Evolutionary conservation across 2,888 invertebrate genomes (phyloP).

Genomic region (Omphaloscelis lunosa): DNA sequence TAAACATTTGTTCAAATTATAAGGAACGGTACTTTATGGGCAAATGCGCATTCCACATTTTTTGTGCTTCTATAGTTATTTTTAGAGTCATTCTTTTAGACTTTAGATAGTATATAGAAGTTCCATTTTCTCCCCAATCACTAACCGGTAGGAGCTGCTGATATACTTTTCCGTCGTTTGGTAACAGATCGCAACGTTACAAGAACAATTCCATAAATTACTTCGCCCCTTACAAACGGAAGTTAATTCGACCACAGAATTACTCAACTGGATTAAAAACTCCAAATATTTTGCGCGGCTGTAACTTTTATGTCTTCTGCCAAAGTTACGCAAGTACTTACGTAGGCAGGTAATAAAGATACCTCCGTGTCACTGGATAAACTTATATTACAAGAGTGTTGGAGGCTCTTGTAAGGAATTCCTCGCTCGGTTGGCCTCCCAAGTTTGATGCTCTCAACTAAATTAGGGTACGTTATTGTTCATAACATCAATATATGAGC

Average conservation of each 20-base stretch:
- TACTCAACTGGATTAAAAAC: conserved; percentile 58
- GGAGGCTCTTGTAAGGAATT: conserved; percentile 59
- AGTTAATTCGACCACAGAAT: conserved; percentile 32
- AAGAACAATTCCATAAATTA: conserved; percentile 19
- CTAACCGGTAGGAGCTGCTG: not conserved
- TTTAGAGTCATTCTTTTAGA: not conserved
- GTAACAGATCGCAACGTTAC: not conserved
- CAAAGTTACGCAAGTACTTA: conserved; percentile 57
- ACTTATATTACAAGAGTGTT: conserved; percentile 63
- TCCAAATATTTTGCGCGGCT: conserved; percentile 57
- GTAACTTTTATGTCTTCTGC: conserved; percentile 63
- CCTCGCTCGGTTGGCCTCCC: conserved; percentile 36
- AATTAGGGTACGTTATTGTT: conserved; percentile 54
- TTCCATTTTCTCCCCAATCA: not conserved
- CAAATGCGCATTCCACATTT: not conserved
- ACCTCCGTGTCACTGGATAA: conserved; percentile 60
- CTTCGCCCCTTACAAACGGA: conserved; percentile 2
- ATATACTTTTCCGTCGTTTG: not conserved
- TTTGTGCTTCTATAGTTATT: not conserved
- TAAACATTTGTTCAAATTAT: conserved; percentile 42
- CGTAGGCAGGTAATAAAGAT: conserved; percentile 61
- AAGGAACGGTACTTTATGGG: not conserved
- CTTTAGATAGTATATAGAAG: not conserved
- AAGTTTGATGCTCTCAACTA: conserved; percentile 53
- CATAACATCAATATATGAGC: conserved; percentile 36